phyloP scores from a whole-genome alignment of 2,113 vertebrate species.

The Sus scrofa region T2T-Sscrofa CM000829.6:25740501-25741000 shows the following conservation, averaged over 20 bases:
- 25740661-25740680: not conserved
- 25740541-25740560: slow-evolving; percentile 6
- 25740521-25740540: slow-evolving; percentile 1
- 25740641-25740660: not conserved
- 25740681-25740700: slow-evolving; percentile 29
- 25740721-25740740: slow-evolving; percentile 57
- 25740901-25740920: slow-evolving; percentile 59
- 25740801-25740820: slow-evolving; percentile 65
- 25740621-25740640: not conserved
- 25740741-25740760: slow-evolving; percentile 37
- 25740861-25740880: slow-evolving; percentile 73
- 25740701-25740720: slow-evolving; percentile 48
- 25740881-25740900: slow-evolving; percentile 66
- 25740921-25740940: not conserved
- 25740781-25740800: slow-evolving; percentile 63
- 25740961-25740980: slow-evolving; percentile 66
- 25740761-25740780: slow-evolving; percentile 74
- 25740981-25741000: not conserved
- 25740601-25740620: not conserved
- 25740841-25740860: slow-evolving; percentile 77
- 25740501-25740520: slow-evolving; percentile 64
- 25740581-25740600: slow-evolving; percentile 44
- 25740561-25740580: not conserved
- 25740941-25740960: slow-evolving; percentile 52
- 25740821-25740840: slow-evolving; percentile 56